Base-by-base conservation (phyloP, 2,888 invertebrate genomes). In the Apoderus coryli region DNA sequence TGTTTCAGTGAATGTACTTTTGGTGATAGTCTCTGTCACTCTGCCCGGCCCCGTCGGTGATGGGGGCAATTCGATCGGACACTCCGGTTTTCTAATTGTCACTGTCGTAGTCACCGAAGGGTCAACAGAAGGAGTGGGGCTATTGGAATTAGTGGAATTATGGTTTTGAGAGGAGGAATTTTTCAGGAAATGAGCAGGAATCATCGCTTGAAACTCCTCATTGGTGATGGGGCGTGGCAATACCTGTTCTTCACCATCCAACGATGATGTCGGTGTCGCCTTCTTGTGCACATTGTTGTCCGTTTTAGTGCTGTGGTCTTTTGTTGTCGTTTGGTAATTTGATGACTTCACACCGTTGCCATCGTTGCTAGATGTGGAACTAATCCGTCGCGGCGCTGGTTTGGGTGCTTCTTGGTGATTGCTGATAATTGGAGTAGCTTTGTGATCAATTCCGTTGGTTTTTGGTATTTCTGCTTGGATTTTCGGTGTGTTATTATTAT, bases 151-250 rank as follows among this genome's bases (percentile, higher is more conserved):
- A 30, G 11, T 19, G 31, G 23, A 13, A 7, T 26, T 14, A 29
- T 15, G 14, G 34, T 24, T 31, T 37, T 25, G 22, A 31, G 25
- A 26, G 42, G 32, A 26, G 42, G 37, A 67, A 34, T 44, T 36
- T 42, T 62, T 67, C 42, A 82, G 75, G 74, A 86, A 88, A 65
- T 82, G 86, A 56, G 82, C 76, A 51, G 88, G 86, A 53, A 86
- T 86, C 85, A 88, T 82, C 65, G 86, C 84, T 74, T 85, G 82
- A 72, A 86, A 88, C 66, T 88, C 85, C 68, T 84, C 85, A 70
- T 76, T 85, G 65, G 85, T 85, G 67, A 86, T 76, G 59, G 86
- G 82, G 65, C 79, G 75, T 63, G 79, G 70, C 43, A 60, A 56
- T 60, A 63, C 62, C 62, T 62, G 62, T 48, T 52, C 54, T 44